Evolutionary conservation across 1,140 invertebrate genomes (phyloP).

Genomic region (Telenomus remus): DNA sequence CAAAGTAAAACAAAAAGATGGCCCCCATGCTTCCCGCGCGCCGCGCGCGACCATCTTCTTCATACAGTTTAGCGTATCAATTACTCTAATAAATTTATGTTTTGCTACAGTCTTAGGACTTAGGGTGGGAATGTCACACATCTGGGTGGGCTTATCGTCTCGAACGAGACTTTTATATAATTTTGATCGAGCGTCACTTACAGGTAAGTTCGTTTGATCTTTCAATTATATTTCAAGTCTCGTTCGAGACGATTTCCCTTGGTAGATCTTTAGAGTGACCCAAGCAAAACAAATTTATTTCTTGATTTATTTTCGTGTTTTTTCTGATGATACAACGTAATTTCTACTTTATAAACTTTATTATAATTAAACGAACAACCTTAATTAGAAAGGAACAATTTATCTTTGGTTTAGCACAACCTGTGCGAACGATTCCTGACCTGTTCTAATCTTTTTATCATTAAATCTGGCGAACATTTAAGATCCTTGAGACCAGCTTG

Average conservation of each 20-base stretch:
- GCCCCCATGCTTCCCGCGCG: too few relatives aligned
- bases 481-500: constrained; percentile 7
- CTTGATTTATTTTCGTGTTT: not conserved
- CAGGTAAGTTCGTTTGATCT: constrained; percentile 2
- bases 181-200: constrained; percentile 3
- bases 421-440: not conserved
- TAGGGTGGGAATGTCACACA: not conserved
- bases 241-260: constrained; percentile 2
- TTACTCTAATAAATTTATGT: too few relatives aligned
- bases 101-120: too few relatives aligned
- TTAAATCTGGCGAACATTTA: constrained; percentile 3
- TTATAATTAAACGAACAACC: constrained; percentile 1
- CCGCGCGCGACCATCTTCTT: too few relatives aligned
- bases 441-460: constrained; percentile 8
- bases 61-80: too few relatives aligned
- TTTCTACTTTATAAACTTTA: not conserved
- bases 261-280: constrained; percentile 1
- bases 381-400: not conserved
- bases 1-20: too few relatives aligned
- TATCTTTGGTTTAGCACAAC: not conserved
- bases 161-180: constrained; percentile 1
- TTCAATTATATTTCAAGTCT: constrained; percentile 1
- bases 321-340: not conserved
- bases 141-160: constrained; percentile 4
- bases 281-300: not conserved